Evolutionary conservation across 2,797 vertebrate species (phyloP), one percentile per base, ranked within the genome.

Genomic region (Typhlichthys eigenmanni): DNA sequence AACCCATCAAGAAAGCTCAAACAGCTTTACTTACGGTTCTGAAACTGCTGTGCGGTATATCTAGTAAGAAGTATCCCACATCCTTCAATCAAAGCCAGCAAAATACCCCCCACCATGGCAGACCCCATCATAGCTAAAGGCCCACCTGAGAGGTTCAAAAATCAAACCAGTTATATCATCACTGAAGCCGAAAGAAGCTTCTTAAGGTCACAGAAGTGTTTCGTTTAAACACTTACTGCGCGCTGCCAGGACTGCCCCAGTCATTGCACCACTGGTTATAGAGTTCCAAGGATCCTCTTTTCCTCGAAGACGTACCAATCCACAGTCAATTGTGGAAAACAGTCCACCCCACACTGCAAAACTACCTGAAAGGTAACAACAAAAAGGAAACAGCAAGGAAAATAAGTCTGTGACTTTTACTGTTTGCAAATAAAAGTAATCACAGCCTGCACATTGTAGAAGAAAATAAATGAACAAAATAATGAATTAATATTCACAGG

Each of bases 281-380:
- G 95, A 96, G 85, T 96, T 97, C 95, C 95, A 97, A 0, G 95
- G 95, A 74, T 97, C 95, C 74, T 96, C 95, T 75, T 94, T 96
- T 19, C 94, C 94, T 63, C 95, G 88, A 46, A 97, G 58, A 14
- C 83, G 91, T 45, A 96, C 92, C 58, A 97, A 86, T 62, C 95
- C 92, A 54, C 95, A 97, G 85, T 97, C 95, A 3, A 96, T 95
- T 4, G 95, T 96, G 66, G 95, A 97, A 79, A 96, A 96, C 4
- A 97, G 92, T 0, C 95, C 95, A 1, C 95, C 95, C 95, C 95
- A 97, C 0, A 96, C 92, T 0, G 95, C 95, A 62, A 97, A 97
- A 77, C 95, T 97, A 45, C 95, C 95, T 96, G 80, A 3, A 68
- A 64, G 29, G 74, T 5, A 24, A 55, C 47, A 62, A 45, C 64